Evolutionary conservation across 2,888 invertebrate genomes (phyloP), one percentile per base, ranked within the genome.

Genomic region (Villa cingulata): DNA sequence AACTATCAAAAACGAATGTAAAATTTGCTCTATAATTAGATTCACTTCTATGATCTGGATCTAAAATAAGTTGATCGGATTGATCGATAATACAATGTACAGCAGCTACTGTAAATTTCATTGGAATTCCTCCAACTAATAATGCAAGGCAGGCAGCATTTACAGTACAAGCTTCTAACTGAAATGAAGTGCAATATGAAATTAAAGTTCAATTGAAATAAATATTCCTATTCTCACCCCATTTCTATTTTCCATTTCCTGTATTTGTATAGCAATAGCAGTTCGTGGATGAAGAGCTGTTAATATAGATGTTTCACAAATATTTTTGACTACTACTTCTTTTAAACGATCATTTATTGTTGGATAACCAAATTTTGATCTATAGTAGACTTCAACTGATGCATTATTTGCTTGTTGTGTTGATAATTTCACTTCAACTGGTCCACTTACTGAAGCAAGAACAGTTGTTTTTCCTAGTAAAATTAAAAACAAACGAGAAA

Each of bases 181-280:
- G 41, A 3, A 58, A 55, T n/a, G n/a, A n/a, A n/a, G n/a, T n/a
- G n/a, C n/a, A n/a, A n/a, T n/a, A n/a, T n/a, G n/a, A n/a, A n/a
- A n/a, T n/a, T n/a, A n/a, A n/a, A n/a, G n/a, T n/a, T n/a, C n/a
- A n/a, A n/a, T n/a, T n/a, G n/a, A n/a, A n/a, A 41, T 16, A 9
- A 29, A 14, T n/a, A n/a, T n/a, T n/a, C n/a, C n/a, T n/a, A 9
- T 1, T 37, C 70, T 74, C 68, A 89, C 89, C 56, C 85, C 82
- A 55, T 87, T 86, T 63, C 72, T 76, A 66, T 90, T 81, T 62
- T 92, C 87, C 60, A 92, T 68, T 71, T 94, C 92, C 65, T 94
- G 92, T 46, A 94, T 66, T 46, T 84, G 81, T 37, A 94, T 70
- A 0, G 77, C 75, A 56, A 94, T 78, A 23, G 82, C 78, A 1